Evolutionary conservation across 1,140 invertebrate genomes (phyloP).

Genomic region (Drosophila nannoptera): DNA sequence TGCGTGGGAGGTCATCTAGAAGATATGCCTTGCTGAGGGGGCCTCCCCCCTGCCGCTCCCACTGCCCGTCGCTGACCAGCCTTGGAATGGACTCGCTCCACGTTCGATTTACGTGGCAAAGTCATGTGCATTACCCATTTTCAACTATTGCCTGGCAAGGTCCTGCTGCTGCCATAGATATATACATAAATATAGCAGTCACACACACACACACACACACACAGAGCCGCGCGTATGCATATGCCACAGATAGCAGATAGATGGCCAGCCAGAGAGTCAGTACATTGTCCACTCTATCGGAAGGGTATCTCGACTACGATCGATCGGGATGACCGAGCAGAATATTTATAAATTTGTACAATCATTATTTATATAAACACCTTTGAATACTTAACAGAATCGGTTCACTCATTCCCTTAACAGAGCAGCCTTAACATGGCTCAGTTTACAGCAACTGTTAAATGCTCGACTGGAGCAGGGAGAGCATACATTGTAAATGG

Average conservation of each 20-base stretch:
- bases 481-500: too few species aligned
- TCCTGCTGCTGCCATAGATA: constrained; percentile 13
- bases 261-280: constrained; percentile 37
- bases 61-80: constrained; percentile 4
- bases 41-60: constrained; percentile 1
- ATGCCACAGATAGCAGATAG: constrained; percentile 56
- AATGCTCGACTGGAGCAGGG: too few species aligned
- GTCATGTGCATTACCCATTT: constrained; percentile 34
- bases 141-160: constrained; percentile 20
- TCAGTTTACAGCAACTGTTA: not conserved
- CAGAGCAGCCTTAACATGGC: not conserved
- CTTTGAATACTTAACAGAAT: not conserved
- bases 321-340: too few species aligned
- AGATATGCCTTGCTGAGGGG: constrained; percentile 31
- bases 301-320: constrained; percentile 9
- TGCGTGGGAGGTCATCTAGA: constrained; percentile 42
- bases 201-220: constrained; percentile 3
- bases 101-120: constrained; percentile 38
- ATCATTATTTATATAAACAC: not conserved
- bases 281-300: not conserved
- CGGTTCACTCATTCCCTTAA: not conserved
- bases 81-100: not conserved
- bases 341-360: too few species aligned
- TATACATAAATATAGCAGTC: constrained; percentile 33
- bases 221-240: constrained; percentile 24